A percentile compares a stretch with the other conserved stretches of the same genome.
Evolutionary conservation across 2,797 vertebrate species (phyloP).

Genomic region (Lepidocolaptes lacrymiger): DNA sequence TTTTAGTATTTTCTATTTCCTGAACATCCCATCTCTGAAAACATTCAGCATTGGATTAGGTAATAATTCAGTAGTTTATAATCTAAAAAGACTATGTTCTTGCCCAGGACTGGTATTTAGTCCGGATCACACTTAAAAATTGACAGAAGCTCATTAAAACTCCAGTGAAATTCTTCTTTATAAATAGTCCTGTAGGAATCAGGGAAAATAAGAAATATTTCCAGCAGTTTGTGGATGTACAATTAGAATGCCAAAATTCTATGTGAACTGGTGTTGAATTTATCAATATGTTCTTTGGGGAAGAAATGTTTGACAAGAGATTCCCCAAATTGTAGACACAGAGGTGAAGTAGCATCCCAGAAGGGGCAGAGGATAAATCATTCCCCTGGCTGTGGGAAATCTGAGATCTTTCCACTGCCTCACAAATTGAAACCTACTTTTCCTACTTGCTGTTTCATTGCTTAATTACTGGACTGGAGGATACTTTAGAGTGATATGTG

Average conservation of each 20-base stretch:
- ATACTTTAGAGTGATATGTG: neutral
- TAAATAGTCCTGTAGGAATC: neutral
- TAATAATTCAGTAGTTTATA: neutral
- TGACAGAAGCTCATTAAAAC: neutral
- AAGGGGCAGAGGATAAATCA: neutral
- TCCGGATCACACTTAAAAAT: neutral
- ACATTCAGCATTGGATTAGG: neutral
- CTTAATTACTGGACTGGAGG: neutral
- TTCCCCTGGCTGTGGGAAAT: neutral
- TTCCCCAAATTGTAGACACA: fast-evolving
- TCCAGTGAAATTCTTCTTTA: neutral
- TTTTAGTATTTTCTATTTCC: neutral
- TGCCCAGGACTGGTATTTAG: neutral
- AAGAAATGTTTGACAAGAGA: neutral
- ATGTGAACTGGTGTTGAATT: neutral
- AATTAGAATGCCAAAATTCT: neutral
- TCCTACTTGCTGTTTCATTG: neutral
- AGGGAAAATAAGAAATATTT: neutral
- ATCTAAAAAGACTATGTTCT: neutral
- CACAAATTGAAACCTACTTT: neutral
- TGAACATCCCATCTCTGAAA: neutral
- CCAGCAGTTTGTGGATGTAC: neutral
- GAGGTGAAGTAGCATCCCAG: neutral
- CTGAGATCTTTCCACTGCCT: neutral
- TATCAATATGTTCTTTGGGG: neutral